phyloP scores from a whole-genome alignment of 2,888 invertebrate genomes.

The Nomada goodeniana region DNA sequence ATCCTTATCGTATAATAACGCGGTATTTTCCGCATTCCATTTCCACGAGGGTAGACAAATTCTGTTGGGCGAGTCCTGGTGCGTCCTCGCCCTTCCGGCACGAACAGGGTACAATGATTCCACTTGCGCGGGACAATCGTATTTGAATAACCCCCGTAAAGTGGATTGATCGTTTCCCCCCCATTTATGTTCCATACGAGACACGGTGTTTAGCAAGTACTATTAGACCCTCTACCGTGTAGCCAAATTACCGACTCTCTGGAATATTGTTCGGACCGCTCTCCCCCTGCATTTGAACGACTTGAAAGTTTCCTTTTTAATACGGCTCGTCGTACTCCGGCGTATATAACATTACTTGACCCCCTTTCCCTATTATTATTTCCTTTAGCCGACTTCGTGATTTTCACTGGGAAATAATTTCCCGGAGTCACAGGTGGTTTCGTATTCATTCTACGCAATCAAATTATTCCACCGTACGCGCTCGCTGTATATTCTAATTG shows the following conservation, averaged over 20 bases:
- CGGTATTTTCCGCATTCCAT: constrained; percentile 38
- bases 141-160: constrained; percentile 28
- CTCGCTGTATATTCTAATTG: too few species aligned
- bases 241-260: neutral
- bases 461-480: neutral
- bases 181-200: constrained; percentile 14
- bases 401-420: too few species aligned
- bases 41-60: constrained; percentile 36
- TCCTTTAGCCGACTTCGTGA: neutral
- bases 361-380: neutral
- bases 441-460: neutral
- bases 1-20: constrained; percentile 32
- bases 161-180: constrained; percentile 5
- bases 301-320: neutral
- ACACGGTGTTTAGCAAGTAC: constrained; percentile 11
- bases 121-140: constrained; percentile 8
- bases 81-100: neutral
- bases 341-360: too few species aligned
- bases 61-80: neutral
- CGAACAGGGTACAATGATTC: constrained; percentile 17
- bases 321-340: neutral
- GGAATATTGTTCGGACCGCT: neutral
- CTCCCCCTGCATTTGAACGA: neutral
- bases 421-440: too few species aligned
- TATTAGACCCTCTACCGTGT: neutral